Percentiles rank a stretch among this genome's conserved stretches.
phyloP scores from a whole-genome alignment of 2,113 vertebrate genomes.

The Labrus mixtus region DNA sequence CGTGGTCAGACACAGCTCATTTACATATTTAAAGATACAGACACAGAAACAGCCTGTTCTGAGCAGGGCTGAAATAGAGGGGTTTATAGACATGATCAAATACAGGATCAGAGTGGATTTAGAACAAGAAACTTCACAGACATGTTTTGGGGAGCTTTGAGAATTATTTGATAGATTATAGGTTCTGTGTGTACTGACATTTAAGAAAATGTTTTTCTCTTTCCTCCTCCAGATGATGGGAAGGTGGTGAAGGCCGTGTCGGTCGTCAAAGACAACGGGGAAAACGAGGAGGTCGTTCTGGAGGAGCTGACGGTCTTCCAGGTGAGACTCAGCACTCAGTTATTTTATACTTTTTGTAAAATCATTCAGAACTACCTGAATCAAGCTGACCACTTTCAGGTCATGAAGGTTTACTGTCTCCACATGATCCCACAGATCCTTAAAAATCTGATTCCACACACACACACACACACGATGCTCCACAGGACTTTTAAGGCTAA shows the following conservation, averaged over 20 bases:
- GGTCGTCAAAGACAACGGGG: conserved; percentile 67
- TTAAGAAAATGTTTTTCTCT: background rate
- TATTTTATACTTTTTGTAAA: background rate
- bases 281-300: conserved; percentile 83
- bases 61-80: no score
- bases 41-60: no score
- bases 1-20: no score
- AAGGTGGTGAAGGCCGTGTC: conserved; percentile 87
- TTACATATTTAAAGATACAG: no score
- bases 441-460: background rate
- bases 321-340: conserved; percentile 70
- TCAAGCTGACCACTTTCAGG: background rate
- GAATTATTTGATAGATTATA: no score
- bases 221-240: conserved; percentile 81
- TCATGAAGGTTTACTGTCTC: background rate
- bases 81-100: no score
- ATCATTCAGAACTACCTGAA: no score
- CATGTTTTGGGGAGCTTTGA: no score
- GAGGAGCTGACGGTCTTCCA: conserved; percentile 87
- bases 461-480: background rate
- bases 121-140: no score
- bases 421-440: background rate
- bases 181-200: no score
- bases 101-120: no score
- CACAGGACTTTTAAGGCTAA: conserved; percentile 41